Evolutionary conservation across 2,888 invertebrate genomes (phyloP).

Genomic region (Aphrophora alni): DNA sequence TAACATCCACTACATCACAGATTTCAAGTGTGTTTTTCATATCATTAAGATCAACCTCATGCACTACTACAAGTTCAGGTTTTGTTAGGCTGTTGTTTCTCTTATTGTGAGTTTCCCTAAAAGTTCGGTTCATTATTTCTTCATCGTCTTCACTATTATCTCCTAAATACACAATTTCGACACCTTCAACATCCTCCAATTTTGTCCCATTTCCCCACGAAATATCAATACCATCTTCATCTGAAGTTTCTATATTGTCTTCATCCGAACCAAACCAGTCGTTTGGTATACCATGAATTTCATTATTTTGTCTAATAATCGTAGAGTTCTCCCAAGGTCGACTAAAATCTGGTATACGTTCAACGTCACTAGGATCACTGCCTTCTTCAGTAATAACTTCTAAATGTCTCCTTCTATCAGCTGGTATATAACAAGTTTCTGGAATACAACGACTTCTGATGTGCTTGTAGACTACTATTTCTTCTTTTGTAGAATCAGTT

Average conservation of each 20-base stretch:
- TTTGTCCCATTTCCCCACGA: slow-evolving; percentile 48
- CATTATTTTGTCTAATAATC: slow-evolving; percentile 42
- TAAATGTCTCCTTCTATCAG: slow-evolving; percentile 45
- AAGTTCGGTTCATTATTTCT: slow-evolving; percentile 19
- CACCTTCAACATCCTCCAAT: slow-evolving; percentile 56
- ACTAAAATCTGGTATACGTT: slow-evolving; percentile 38
- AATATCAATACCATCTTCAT: slow-evolving; percentile 48
- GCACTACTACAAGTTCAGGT: slow-evolving; percentile 35
- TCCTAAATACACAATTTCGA: slow-evolving; percentile 73
- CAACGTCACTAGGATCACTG: slow-evolving; percentile 50
- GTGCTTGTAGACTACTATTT: slow-evolving; percentile 36
- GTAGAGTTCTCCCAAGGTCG: slow-evolving; percentile 45
- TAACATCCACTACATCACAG: neutral
- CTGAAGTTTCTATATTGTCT: slow-evolving; percentile 28
- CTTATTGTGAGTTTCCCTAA: neutral
- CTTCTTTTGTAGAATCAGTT: slow-evolving; percentile 13
- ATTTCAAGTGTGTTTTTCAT: neutral
- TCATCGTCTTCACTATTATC: slow-evolving; percentile 56
- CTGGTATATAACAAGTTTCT: slow-evolving; percentile 37
- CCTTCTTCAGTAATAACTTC: slow-evolving; percentile 52
- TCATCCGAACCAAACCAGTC: slow-evolving; percentile 45
- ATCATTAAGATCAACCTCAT: slow-evolving; percentile 17
- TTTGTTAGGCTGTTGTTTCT: neutral
- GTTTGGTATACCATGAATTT: slow-evolving; percentile 43
- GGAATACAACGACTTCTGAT: slow-evolving; percentile 29